A percentile compares a stretch with the other conserved stretches of the same genome.
phyloP scores from a whole-genome alignment of 2,888 invertebrate species.

The Pediacus dermestoides region DNA sequence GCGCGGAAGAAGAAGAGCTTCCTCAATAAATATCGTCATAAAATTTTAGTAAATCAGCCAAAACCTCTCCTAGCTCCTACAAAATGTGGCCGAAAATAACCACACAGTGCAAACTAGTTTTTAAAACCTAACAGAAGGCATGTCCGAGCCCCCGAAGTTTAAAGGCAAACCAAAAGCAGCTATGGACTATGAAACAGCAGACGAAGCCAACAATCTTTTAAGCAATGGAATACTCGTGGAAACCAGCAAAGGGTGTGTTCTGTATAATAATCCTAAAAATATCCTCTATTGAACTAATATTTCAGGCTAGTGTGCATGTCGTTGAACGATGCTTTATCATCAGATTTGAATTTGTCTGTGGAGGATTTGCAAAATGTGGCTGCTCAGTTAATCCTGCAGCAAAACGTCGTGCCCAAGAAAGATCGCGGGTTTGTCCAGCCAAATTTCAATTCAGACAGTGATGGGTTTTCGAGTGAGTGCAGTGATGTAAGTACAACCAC shows the following conservation, averaged over 20 bases:
- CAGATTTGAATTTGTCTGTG: conserved; percentile 49
- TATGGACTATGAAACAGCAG: conserved; percentile 27
- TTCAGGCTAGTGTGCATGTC: conserved; percentile 51
- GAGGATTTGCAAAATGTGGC: conserved; percentile 51
- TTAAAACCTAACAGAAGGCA: no score
- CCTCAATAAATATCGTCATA: no score
- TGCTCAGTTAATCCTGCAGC: conserved; percentile 47
- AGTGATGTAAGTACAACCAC: conserved; percentile 39
- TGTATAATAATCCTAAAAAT: conserved; percentile 17
- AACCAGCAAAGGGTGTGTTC: conserved; percentile 48
- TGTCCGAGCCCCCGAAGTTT: no score
- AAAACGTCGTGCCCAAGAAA: conserved; percentile 31
- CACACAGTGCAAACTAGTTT: no score
- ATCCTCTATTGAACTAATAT: conserved; percentile 23
- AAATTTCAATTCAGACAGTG: conserved; percentile 42
- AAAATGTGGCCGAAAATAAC: no score
- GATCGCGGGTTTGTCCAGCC: conserved; percentile 18
- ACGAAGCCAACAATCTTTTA: conserved; percentile 48
- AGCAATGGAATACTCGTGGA: conserved; percentile 51
- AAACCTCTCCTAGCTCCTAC: no score
- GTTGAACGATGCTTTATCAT: conserved; percentile 49
- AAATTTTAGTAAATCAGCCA: no score
- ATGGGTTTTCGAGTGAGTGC: conserved; percentile 47
- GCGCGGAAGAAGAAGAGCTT: no score
- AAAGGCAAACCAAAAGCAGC: no score